These are phyloP conservation scores for Pluvialis apricaria DNA, from an alignment of 2,113 vertebrate species.

Conservation along the genomic window DNA sequence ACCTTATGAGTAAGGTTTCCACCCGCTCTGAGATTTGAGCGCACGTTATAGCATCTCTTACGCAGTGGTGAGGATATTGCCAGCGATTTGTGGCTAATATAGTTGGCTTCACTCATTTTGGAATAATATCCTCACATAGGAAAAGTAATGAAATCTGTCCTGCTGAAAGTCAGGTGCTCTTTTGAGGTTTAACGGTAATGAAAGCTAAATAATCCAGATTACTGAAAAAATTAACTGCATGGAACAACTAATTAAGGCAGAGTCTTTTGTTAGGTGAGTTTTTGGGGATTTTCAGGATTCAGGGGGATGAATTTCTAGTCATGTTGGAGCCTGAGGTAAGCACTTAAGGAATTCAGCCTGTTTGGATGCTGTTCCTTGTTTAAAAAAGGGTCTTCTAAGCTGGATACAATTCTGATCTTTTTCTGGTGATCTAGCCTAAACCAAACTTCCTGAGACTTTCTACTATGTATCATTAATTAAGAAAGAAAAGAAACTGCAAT, in stretches of 20 bases:
- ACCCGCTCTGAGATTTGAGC: not conserved
- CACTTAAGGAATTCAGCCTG: not conserved
- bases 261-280: not conserved
- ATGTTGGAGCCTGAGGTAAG: not conserved
- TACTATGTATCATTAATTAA: not conserved
- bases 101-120: not conserved
- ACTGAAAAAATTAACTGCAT: not conserved
- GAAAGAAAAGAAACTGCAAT: not conserved
- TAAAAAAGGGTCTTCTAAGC: not conserved
- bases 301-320: not conserved
- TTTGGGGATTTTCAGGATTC: not conserved
- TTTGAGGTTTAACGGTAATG: not conserved
- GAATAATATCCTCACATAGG: not conserved
- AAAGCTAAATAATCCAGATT: not conserved
- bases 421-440: not conserved
- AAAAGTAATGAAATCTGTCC: not conserved
- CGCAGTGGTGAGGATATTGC: not conserved
- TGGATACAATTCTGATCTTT: not conserved
- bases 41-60: not conserved
- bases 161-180: not conserved
- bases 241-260: not conserved
- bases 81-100: not conserved
- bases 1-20: not conserved
- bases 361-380: not conserved
- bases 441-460: not conserved